Conservation (phyloP, 2,888 invertebrate genomes). For the Nemotelus pantherinus region DNA sequence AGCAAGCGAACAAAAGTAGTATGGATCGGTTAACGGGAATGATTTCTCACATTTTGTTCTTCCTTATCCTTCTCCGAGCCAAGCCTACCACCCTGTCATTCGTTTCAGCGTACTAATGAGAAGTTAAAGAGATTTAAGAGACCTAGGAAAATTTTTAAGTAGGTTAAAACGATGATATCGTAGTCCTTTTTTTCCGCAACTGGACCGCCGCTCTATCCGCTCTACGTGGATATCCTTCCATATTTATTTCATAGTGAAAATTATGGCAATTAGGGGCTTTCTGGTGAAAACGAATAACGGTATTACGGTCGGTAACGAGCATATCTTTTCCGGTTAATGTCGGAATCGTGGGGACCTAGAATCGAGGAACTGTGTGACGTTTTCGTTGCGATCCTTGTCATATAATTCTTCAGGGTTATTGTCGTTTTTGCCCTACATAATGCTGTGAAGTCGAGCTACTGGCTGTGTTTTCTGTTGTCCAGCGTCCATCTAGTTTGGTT, state of each 20-base stretch:
- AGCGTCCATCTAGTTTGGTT: too few species aligned
- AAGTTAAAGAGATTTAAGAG: constrained; percentile 33
- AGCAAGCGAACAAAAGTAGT: too few species aligned
- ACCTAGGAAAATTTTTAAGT: constrained; percentile 12
- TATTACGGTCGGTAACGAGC: not conserved
- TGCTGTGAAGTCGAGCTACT: too few species aligned
- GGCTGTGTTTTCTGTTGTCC: too few species aligned
- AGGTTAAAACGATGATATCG: constrained; percentile 17
- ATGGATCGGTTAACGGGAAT: too few species aligned
- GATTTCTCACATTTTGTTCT: too few species aligned
- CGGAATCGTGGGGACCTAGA: not conserved
- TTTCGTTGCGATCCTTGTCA: not conserved
- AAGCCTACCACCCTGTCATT: not conserved
- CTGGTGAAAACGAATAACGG: not conserved
- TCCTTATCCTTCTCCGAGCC: not conserved
- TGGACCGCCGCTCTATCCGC: not conserved
- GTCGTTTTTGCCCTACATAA: not conserved
- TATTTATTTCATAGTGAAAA: not conserved
- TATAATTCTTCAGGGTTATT: constrained; percentile 25
- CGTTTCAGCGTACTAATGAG: constrained; percentile 10
- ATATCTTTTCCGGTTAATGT: constrained; percentile 7
- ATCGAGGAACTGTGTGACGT: not conserved
- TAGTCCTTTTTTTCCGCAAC: not conserved
- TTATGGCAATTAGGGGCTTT: not conserved
- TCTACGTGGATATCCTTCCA: not conserved